These are phyloP conservation scores for Anser cygnoides DNA, from an alignment of 2,113 vertebrate genomes.

Conservation along the genomic window DNA sequence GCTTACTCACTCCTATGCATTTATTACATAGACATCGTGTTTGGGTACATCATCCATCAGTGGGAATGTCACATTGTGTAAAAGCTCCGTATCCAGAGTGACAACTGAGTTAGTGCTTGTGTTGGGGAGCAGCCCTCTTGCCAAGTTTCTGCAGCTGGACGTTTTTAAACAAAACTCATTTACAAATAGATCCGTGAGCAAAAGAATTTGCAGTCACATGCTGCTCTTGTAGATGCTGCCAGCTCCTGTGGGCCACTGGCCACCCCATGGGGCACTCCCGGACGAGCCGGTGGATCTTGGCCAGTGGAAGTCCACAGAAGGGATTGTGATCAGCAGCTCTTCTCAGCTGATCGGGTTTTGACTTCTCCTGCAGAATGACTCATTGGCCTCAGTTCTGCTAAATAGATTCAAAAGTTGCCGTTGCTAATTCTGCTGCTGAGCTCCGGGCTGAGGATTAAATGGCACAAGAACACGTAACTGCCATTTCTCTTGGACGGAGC, in stretches of 20 bases:
- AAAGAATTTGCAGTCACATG: not conserved
- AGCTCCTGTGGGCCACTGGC: not conserved
- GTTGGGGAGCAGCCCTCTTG: slow-evolving; percentile 6
- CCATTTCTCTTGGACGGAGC: not conserved
- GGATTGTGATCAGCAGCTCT: not conserved
- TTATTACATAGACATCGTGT: not conserved
- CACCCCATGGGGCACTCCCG: not conserved
- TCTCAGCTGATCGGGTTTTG: not conserved
- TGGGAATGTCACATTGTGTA: not conserved
- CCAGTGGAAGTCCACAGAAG: not conserved
- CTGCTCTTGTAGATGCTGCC: not conserved
- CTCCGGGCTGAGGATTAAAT: not conserved
- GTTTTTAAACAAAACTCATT: slow-evolving; percentile 34
- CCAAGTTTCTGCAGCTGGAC: slow-evolving; percentile 50
- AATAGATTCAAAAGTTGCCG: not conserved
- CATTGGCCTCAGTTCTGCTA: not conserved
- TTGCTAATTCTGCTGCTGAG: not conserved
- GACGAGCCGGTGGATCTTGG: accelerated
- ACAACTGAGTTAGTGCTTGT: slow-evolving; percentile 43
- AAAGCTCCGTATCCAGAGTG: slow-evolving; percentile 4
- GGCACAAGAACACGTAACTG: not conserved
- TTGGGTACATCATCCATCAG: slow-evolving; percentile 60
- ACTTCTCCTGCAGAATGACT: not conserved
- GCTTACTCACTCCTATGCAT: slow-evolving; percentile 35
- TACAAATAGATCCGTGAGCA: not conserved